These are phyloP conservation scores for Myathropa florea DNA, from an alignment of 2,888 invertebrate species.

Conservation along the genomic window DNA sequence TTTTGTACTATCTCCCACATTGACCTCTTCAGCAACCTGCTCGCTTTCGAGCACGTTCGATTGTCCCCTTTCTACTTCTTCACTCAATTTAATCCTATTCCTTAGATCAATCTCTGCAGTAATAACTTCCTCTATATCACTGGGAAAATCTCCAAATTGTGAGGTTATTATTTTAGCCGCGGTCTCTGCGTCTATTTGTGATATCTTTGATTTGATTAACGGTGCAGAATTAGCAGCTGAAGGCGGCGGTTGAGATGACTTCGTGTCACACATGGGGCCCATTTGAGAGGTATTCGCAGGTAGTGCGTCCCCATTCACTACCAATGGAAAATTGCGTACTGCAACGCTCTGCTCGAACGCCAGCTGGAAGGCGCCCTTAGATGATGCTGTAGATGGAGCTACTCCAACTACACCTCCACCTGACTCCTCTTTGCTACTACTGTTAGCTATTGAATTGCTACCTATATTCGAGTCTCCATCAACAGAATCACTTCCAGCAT, in stretches of 20 bases:
- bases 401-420: constrained; percentile 5
- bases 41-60: neutral
- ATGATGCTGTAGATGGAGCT: constrained; percentile 22
- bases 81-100: constrained; percentile 73
- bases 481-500: constrained; percentile 70
- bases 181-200: constrained; percentile 51
- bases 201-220: constrained; percentile 50
- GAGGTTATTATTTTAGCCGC: constrained; percentile 57
- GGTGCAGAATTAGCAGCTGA: constrained; percentile 48
- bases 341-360: constrained; percentile 72
- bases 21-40: constrained; percentile 21
- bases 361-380: constrained; percentile 71
- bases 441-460: constrained; percentile 31
- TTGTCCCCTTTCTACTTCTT: neutral
- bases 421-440: constrained; percentile 24
- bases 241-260: constrained; percentile 49
- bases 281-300: constrained; percentile 69
- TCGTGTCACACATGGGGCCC: constrained; percentile 73
- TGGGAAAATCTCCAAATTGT: constrained; percentile 74
- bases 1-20: neutral
- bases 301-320: constrained; percentile 47
- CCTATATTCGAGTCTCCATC: constrained; percentile 28
- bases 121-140: constrained; percentile 76
- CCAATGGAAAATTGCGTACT: constrained; percentile 56
- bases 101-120: constrained; percentile 78